Evolutionary conservation across 2,797 vertebrate species (phyloP), one percentile per base, ranked within the genome.

Genomic region (Natrix natrix): DNA sequence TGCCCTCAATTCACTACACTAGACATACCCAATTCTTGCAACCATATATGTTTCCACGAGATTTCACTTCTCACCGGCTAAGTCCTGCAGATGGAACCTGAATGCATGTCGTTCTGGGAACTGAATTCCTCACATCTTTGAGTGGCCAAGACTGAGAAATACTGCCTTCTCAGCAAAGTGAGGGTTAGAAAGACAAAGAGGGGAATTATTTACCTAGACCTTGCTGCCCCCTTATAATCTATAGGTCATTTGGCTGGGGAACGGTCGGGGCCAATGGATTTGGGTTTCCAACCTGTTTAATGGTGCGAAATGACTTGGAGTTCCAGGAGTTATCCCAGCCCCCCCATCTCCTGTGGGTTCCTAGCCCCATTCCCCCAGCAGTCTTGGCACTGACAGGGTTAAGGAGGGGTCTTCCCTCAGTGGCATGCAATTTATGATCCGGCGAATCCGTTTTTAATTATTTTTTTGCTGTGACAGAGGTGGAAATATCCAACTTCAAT

Each of bases 371-470:
- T 83, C 20, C 74, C 74, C 74, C 20, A 43, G 37, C 20, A 48
- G 32, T 93, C 56, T 93, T 78, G 86, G 97, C 94, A 92, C 93
- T 91, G 86, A 87, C 96, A 96, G 96, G 95, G 96, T 97, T 97
- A 97, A 97, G 93, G 91, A 90, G 86, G 95, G 59, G 74, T 90
- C 94, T 91, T 95, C 95, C 96, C 96, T 97, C 94, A 89, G 97
- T 92, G 96, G 94, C 96, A 95, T 92, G 94, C 95, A 95, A 96
- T 97, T 97, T 97, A 97, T 97, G 96, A 97, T 97, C 96, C 95
- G 95, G 96, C 32, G 95, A 97, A 97, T 97, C 97, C 97, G 97
- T 96, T 98, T 97, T 97, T 97, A 98, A 97, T 98, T 97, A 97
- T 97, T 97, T 97, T 78, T 97, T 97, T 97, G 97, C 97, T 96